These are phyloP conservation scores for Drosophila tristis DNA, from an alignment of 1,140 invertebrate genomes.

Conservation along the genomic window DNA sequence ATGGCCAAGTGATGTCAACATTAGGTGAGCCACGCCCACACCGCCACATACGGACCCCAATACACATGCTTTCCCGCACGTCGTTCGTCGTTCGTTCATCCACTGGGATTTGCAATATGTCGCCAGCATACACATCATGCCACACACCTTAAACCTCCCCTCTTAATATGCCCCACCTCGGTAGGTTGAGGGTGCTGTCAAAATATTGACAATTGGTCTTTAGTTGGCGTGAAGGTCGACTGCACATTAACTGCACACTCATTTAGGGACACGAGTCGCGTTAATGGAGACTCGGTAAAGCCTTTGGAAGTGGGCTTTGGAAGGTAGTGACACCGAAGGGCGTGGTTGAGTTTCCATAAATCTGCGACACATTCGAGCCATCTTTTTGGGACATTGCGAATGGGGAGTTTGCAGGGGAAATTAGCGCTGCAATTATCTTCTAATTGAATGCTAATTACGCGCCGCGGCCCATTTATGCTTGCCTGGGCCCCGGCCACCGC, in stretches of 20 bases:
- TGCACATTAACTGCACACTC: constrained; percentile 72
- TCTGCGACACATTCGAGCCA: constrained; percentile 57
- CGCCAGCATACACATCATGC: constrained; percentile 68
- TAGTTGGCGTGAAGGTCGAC: constrained; percentile 73
- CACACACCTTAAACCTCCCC: background rate
- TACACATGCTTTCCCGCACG: constrained; percentile 1
- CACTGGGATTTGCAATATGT: constrained; percentile 69
- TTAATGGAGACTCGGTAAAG: background rate
- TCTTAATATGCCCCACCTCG: background rate
- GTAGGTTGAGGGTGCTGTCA: constrained; percentile 51
- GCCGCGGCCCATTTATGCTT: constrained; percentile 40
- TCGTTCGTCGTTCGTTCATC: constrained; percentile 57
- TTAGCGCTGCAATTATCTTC: constrained; percentile 73
- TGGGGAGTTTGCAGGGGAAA: constrained; percentile 46
- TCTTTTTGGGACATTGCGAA: constrained; percentile 27
- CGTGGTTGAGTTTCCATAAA: constrained; percentile 52
- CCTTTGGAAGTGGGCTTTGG: background rate
- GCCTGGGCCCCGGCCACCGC: constrained; percentile 13
- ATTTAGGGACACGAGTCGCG: constrained; percentile 2
- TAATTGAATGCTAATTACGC: constrained; percentile 74
- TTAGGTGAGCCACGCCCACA: constrained; percentile 56
- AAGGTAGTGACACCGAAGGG: constrained; percentile 14
- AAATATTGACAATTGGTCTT: constrained; percentile 76
- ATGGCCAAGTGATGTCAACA: constrained; percentile 76
- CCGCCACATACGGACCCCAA: background rate